Conservation (phyloP, 2,888 invertebrate genomes). For the Sphaerophoria taeniata region DNA sequence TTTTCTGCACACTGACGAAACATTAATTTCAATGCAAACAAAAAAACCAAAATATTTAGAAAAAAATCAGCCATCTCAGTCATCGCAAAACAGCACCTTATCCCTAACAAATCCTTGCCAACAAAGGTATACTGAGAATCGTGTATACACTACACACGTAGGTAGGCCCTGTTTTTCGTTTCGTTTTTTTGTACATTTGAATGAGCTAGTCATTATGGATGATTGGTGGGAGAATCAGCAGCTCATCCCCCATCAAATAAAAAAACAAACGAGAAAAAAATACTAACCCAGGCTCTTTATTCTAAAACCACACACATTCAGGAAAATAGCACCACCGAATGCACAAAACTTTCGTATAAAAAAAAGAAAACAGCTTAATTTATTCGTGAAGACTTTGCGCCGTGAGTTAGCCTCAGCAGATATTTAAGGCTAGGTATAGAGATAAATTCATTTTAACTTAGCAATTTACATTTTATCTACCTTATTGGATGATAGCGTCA, state of each 20-base stretch:
- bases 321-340: slow-evolving; percentile 54
- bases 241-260: slow-evolving; percentile 30
- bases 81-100: slow-evolving; percentile 60
- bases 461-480: slow-evolving; percentile 71
- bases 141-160: background rate
- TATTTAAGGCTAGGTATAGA: background rate
- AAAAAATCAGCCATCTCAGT: slow-evolving; percentile 34
- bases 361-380: slow-evolving; percentile 54
- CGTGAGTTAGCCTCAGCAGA: background rate
- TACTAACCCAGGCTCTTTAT: slow-evolving; percentile 57
- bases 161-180: slow-evolving; percentile 11
- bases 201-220: slow-evolving; percentile 58
- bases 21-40: slow-evolving; percentile 64
- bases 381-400: slow-evolving; percentile 60
- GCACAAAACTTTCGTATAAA: slow-evolving; percentile 42
- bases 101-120: slow-evolving; percentile 50
- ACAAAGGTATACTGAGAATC: background rate
- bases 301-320: slow-evolving; percentile 56
- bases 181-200: slow-evolving; percentile 47
- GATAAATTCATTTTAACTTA: slow-evolving; percentile 70
- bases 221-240: slow-evolving; percentile 16
- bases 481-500: slow-evolving; percentile 63
- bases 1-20: slow-evolving; percentile 63
- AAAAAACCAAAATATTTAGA: slow-evolving; percentile 12
- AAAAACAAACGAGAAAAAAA: slow-evolving; percentile 69